Percentiles rank a stretch among this genome's conserved stretches.
phyloP scores from a whole-genome alignment of 2,888 invertebrate genomes.

The Bombylius major region DNA sequence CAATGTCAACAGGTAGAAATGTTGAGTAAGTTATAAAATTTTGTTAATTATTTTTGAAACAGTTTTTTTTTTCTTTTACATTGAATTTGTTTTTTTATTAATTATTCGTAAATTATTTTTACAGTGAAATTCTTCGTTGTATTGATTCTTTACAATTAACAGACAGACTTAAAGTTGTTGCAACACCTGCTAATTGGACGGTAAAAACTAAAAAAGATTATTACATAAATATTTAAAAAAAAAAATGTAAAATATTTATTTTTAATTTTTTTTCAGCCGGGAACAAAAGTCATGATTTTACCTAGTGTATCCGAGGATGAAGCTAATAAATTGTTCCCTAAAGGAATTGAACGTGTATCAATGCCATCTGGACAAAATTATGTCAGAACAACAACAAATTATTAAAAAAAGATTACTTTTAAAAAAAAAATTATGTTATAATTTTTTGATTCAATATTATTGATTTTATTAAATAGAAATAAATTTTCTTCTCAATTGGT shows the following conservation, averaged over 20 bases:
- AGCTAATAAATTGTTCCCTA: conserved; percentile 52
- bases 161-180: conserved; percentile 53
- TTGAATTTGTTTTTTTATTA: background rate
- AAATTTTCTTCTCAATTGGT: too few species aligned
- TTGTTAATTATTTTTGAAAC: background rate
- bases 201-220: conserved; percentile 39
- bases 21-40: conserved; percentile 52
- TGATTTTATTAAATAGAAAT: too few species aligned
- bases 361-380: conserved; percentile 69
- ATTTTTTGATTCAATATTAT: too few species aligned
- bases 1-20: conserved; percentile 74
- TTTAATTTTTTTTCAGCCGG: conserved; percentile 39
- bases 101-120: conserved; percentile 20
- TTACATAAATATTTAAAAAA: background rate
- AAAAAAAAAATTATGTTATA: too few species aligned
- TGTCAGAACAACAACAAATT: conserved; percentile 57
- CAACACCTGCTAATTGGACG: conserved; percentile 80
- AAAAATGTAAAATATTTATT: background rate
- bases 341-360: conserved; percentile 49
- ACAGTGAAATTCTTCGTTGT: conserved; percentile 69
- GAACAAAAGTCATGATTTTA: conserved; percentile 68
- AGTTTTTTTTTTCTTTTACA: background rate
- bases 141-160: conserved; percentile 74
- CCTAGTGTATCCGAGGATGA: conserved; percentile 57
- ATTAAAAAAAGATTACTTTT: conserved; percentile 29